These are phyloP conservation scores for Pitta sordida DNA, from an alignment of 2,113 vertebrate species.

Conservation along the genomic window DNA sequence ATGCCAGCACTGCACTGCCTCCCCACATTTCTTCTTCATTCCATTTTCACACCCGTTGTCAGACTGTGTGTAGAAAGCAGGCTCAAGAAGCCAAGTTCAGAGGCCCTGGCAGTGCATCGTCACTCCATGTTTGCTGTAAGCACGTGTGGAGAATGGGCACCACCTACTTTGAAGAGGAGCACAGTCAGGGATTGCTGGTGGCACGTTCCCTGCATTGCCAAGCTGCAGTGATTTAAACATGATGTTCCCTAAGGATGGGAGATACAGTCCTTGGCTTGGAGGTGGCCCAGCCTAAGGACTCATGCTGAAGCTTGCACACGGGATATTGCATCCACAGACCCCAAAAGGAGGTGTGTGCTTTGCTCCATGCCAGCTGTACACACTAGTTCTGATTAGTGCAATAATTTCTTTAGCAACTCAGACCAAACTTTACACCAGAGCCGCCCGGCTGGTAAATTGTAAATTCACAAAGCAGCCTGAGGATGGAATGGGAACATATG, in stretches of 20 bases:
- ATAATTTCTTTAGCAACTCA: fast-evolving
- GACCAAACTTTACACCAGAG: neutral
- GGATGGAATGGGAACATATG: neutral
- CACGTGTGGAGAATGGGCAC: fast-evolving
- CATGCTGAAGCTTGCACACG: neutral
- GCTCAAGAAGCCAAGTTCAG: neutral
- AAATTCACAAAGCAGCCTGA: neutral
- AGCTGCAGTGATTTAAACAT: neutral
- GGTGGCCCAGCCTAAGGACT: neutral
- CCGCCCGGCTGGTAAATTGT: neutral
- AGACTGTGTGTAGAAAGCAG: neutral
- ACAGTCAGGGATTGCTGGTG: neutral
- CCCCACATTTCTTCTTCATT: neutral
- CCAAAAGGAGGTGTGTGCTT: fast-evolving
- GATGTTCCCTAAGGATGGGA: neutral
- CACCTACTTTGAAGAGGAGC: neutral
- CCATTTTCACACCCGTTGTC: neutral
- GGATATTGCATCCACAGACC: neutral
- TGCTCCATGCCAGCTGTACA: neutral
- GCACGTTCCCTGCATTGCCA: neutral
- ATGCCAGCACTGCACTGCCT: neutral
- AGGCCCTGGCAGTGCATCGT: neutral
- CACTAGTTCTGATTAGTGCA: no score
- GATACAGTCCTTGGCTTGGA: neutral
- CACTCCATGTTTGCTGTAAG: neutral